phyloP scores from a whole-genome alignment of 2,113 vertebrate genomes.

The Himantopus leucocephalus region DNA sequence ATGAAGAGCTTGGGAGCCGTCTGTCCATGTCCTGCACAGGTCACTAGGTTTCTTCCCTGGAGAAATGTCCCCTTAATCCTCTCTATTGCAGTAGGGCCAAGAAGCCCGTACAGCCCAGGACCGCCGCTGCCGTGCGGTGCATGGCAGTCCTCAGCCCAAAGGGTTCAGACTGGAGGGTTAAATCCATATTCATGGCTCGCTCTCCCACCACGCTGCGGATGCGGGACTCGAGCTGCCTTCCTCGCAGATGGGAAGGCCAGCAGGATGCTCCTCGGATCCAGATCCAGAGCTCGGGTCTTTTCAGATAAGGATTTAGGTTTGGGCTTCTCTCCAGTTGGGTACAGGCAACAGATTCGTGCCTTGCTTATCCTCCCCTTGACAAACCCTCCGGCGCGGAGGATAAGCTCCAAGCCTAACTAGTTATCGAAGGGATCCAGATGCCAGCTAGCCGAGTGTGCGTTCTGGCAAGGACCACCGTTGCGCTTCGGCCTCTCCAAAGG shows the following conservation, averaged over 20 bases:
- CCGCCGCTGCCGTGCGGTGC: rapidly evolving
- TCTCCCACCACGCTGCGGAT: rapidly evolving
- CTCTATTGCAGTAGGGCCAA: neutral
- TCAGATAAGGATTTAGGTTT: neutral
- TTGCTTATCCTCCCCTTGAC: neutral
- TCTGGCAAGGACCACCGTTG: neutral
- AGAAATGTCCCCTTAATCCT: neutral
- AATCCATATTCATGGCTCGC: neutral
- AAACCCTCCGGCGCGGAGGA: neutral
- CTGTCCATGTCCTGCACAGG: neutral
- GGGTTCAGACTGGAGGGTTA: neutral
- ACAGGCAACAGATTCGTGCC: neutral
- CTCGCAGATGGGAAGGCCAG: neutral
- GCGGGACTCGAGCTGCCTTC: neutral
- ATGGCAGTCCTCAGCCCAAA: neutral
- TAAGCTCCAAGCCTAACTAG: neutral
- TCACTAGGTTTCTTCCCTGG: neutral
- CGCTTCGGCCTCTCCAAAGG: neutral
- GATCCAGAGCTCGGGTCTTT: neutral
- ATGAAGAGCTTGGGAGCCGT: neutral
- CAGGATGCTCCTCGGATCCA: neutral
- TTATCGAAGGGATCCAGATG: neutral
- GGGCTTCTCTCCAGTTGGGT: slow-evolving; percentile 21
- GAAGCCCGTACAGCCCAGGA: neutral
- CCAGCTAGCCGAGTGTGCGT: neutral